phyloP scores from a whole-genome alignment of 1,140 invertebrate species.

The Neodiprion lecontei region DNA sequence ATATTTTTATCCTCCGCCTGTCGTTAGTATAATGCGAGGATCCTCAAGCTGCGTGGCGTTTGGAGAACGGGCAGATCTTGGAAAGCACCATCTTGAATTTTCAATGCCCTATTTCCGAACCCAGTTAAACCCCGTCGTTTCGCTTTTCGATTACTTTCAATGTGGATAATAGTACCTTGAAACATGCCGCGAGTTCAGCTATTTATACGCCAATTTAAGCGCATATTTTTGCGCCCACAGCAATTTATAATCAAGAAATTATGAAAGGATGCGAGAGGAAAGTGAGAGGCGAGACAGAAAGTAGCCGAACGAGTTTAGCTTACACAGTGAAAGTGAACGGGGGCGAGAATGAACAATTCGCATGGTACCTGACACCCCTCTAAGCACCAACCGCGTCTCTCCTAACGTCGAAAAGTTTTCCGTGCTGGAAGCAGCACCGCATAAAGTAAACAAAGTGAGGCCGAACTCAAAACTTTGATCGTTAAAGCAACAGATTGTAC shows the following conservation, averaged over 20 bases:
- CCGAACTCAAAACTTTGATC: conserved; percentile 22
- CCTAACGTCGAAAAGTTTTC: neutral
- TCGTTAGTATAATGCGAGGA: conserved; percentile 27
- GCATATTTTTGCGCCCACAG: neutral
- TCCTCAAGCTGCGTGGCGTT: conserved; percentile 22
- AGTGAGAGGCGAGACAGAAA: neutral
- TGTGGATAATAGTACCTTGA: too few species aligned
- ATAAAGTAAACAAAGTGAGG: conserved; percentile 2
- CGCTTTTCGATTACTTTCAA: neutral
- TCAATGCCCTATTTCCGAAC: neutral
- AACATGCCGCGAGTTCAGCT: conserved; percentile 17
- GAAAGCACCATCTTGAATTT: conserved; percentile 23
- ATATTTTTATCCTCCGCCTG: conserved; percentile 27
- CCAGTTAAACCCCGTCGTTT: neutral
- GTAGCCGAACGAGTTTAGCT: neutral
- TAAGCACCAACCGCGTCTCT: neutral
- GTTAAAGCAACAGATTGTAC: conserved; percentile 33
- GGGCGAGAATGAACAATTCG: neutral
- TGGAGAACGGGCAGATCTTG: conserved; percentile 27
- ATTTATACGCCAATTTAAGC: conserved; percentile 31
- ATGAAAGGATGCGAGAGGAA: neutral
- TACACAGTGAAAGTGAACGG: neutral
- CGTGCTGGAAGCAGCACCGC: neutral
- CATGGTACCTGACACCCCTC: neutral
- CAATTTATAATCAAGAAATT: neutral